These are phyloP conservation scores for Saxicola maurus DNA, from an alignment of 2,797 vertebrate species.

Conservation along the genomic window DNA sequence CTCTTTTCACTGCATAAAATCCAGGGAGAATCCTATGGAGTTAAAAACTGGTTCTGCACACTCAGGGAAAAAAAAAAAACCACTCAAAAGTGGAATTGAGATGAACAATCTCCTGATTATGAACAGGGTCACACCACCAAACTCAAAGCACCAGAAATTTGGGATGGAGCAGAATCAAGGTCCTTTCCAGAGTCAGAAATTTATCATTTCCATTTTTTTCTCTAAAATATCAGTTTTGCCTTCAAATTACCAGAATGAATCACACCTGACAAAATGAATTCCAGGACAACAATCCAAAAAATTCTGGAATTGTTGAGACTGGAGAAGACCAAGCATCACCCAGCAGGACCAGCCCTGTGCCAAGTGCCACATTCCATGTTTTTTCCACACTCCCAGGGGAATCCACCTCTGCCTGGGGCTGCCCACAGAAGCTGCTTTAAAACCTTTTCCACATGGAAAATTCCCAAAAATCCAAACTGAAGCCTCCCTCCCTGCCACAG, in stretches of 20 bases:
- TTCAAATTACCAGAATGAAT: not conserved
- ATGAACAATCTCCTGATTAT: not conserved
- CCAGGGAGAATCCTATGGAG: not conserved
- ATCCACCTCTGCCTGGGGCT: fast-evolving
- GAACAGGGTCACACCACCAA: not conserved
- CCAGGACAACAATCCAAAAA: not conserved
- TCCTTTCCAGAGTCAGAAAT: not conserved
- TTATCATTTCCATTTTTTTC: too few species aligned
- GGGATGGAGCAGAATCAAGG: not conserved
- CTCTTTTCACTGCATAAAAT: not conserved
- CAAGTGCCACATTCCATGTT: not conserved
- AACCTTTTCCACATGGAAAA: not conserved
- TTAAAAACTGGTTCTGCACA: not conserved
- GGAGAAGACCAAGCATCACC: not conserved
- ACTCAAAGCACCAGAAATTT: not conserved
- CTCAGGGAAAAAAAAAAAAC: not conserved
- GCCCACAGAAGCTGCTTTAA: not conserved
- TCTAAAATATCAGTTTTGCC: fast-evolving
- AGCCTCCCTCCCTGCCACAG: not conserved
- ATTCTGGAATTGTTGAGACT: not conserved
- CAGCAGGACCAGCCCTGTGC: not conserved
- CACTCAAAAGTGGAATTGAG: not conserved
- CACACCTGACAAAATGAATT: not conserved
- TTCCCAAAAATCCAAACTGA: not conserved
- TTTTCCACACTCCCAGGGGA: not conserved